Base-by-base conservation (phyloP, 2,888 invertebrate genomes). In the Megamerina dolium region DNA sequence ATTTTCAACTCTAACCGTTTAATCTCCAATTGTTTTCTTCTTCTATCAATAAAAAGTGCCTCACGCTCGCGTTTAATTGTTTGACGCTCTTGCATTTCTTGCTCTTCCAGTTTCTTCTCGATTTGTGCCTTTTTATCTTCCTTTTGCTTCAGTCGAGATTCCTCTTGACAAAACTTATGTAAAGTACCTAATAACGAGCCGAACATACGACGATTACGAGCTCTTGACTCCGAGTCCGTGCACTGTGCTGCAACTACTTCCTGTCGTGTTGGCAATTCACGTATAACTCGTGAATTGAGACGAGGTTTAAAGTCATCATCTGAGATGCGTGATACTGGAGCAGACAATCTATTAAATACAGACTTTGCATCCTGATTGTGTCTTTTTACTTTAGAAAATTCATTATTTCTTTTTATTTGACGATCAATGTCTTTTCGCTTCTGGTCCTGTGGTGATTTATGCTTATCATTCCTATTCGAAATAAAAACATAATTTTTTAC, bases 111-210 rank as follows among this genome's bases (percentile, higher is more conserved):
- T 69, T 93, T 91, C 46, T 87, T 85, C 72, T 97, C 96, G 6
- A 97, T 87, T 74, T 65, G 58, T 3, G 77, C 77, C 56, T 89
- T 80, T 68, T 87, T 89, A 43, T 87, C 84, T 63, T 86, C 89
- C 75, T 87, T 90, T 58, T 86, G 85, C 70, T 91, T 90, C 52
- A 90, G 74, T 42, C 84, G 85, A 43, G 89, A 89, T 73, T 95
- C 93, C 64, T 96, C 95, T 63, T 90, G 89, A 60, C 92, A 87
- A 68, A 97, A 97, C 69, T 90, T 91, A 65, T 94, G 91, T 55
- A 99, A 72, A 12, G 97, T 97, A 4, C 97, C 96, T 41, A 97
- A 73, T 32, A 99, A 75, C 16, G 94, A 86, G 8, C 96, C 95
- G 74, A 99, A 96, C 85, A 99, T 96, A 44, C 97, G 80, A 50